Base-by-base conservation (phyloP, 2,888 invertebrate species). In the Nymphalis urticae region DNA sequence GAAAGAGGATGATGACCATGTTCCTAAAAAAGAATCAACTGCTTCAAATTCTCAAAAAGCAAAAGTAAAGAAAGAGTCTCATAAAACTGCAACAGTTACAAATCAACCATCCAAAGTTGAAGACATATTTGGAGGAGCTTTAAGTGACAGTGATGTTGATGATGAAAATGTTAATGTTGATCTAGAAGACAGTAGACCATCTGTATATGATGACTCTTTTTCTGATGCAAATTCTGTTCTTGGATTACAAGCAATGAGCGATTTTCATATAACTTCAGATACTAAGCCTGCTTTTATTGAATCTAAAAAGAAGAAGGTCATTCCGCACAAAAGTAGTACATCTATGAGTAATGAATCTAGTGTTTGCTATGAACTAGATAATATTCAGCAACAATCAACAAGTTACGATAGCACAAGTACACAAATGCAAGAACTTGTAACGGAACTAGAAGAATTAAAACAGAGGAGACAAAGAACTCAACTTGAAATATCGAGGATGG, bases 91-190 rank as follows among this genome's bases (percentile, higher is more conserved):
- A 42, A 73, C 76, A n/a, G 58, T 63, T 42, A 53, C 65, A 58
- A 69, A 65, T 50, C 66, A 69, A 59, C 19, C 89, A 19, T 89
- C 92, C 0, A 91, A 92, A 80, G 89, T 90, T 62, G 88, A 89
- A 60, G 97, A 98, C 78, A 97, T 98, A 80, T 98, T 98, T 90
- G 98, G 98, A 50, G 98, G 97, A 75, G 95, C 97, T 47, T 96
- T 98, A 0, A 98, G 98, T 80, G 98, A 98, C 77, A 97, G 97
- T 48, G 97, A 97, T 73, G 85, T 91, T 58, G 96, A 96, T 69
- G 97, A 97, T 76, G 96, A 96, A 72, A 95, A 95, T 80, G 94
- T 95, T 36, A 96, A 96, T 85, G 95, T 96, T 9, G 97, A 97
- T 80, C 91, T 97, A 74, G 97, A 97, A 78, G 97, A 97, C 78